Conservation (phyloP, 2,888 invertebrate genomes). For the Fragum fragum region DNA sequence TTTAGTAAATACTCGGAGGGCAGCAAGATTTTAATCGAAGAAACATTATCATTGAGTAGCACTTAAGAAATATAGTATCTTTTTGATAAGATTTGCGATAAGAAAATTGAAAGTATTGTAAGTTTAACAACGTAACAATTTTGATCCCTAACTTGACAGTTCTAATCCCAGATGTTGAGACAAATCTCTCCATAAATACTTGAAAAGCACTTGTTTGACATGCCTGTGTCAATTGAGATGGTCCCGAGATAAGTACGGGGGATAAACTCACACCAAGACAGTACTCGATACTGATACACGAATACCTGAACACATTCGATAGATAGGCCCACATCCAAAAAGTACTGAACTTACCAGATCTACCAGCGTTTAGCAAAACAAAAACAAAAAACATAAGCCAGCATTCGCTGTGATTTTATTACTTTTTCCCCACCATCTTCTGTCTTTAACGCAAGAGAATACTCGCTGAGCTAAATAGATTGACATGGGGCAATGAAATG, state of each 20-base stretch:
- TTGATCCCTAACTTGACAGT: conserved; percentile 8
- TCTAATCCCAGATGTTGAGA: conserved; percentile 13
- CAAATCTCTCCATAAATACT: conserved; percentile 14
- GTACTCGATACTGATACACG: no score
- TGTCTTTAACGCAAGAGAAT: no score
- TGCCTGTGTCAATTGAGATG: background rate
- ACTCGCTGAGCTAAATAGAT: no score
- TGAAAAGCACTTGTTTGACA: background rate
- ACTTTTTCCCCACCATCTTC: no score
- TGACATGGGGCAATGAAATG: no score
- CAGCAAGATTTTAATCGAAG: background rate
- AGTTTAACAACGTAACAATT: conserved; percentile 5
- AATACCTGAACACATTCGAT: no score
- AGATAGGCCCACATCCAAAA: no score
- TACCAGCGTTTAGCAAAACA: no score
- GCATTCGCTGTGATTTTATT: no score
- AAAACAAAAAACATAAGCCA: no score
- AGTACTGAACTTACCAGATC: no score
- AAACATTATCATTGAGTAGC: background rate
- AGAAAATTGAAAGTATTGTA: conserved; percentile 21
- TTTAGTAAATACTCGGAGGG: no score
- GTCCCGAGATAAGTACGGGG: background rate
- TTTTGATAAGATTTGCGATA: background rate
- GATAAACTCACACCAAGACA: background rate
- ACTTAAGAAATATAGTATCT: background rate